Evolutionary conservation across 2,797 vertebrate species (phyloP), one percentile per base, ranked within the genome.

Genomic region (Podargus strigoides): DNA sequence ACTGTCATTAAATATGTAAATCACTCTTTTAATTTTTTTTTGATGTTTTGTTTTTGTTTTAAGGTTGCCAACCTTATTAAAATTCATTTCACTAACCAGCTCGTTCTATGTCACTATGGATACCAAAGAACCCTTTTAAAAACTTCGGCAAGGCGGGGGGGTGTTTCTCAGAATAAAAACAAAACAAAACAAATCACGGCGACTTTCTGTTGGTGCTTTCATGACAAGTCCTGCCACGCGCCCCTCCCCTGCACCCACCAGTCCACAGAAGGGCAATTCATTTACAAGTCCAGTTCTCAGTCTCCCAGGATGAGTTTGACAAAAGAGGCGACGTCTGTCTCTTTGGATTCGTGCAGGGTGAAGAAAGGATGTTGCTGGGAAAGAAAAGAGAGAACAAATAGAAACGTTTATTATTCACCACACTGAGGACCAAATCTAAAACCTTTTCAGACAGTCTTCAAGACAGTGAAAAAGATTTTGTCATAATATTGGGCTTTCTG

Each of bases 251-350:
- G 96, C 95, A 97, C 96, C 97, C 98, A 97, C 96, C 97, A 97
- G 92, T 97, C 97, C 97, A 97, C 96, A 98, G 91, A 97, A 97
- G 97, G 97, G 96, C 93, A 97, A 97, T 93, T 80, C 81, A 94
- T 92, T 59, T 30, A 67, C 82, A 93, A 97, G 97, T 98, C 97
- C 97, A 93, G 90, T 95, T 94, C 96, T 99, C 98, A 99, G 97
- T 99, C 98, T 95, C 98, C 98, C 96, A 99, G 96, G 98, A 99
- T 98, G 96, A 98, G 97, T 96, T 99, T 99, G 97, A 99, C 99
- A 97, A 99, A 99, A 98, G 98, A 98, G 76, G 99, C 99, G 97
- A 99, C 99, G 85, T 99, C 99, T 89, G 99, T 99, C 84, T 98
- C 98, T 99, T 99, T 99, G 98, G 98, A 98, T 98, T 99, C 99